Percentiles rank a stretch among this genome's conserved stretches.
Evolutionary conservation across 2,797 vertebrate species (phyloP).

Genomic region (Balearica regulorum): DNA sequence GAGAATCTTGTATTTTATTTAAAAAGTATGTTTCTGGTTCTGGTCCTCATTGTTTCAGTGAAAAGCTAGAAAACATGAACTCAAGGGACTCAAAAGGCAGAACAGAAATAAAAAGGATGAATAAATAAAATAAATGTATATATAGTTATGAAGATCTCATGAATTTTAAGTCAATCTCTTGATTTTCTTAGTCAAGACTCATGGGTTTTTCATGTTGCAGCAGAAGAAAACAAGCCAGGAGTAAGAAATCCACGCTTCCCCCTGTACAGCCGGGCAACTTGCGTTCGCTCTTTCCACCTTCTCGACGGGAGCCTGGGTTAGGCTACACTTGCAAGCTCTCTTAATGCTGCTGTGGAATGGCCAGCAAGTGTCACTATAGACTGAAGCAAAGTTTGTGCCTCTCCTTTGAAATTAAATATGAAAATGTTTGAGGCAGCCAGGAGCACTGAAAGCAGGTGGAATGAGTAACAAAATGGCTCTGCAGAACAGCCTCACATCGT

Average conservation of each 20-base stretch:
- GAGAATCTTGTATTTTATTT: background rate
- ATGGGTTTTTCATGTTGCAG: background rate
- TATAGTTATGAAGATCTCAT: background rate
- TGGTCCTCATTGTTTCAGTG: background rate
- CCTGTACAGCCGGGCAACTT: background rate
- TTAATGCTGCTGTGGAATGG: background rate
- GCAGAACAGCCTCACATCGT: accelerated
- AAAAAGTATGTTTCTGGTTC: background rate
- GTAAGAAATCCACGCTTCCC: accelerated
- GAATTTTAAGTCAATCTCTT: background rate
- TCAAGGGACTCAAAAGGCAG: background rate
- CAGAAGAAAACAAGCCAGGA: background rate
- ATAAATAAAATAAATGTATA: background rate
- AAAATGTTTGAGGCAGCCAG: background rate
- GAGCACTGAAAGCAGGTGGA: background rate
- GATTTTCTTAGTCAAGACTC: background rate
- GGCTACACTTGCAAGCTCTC: background rate
- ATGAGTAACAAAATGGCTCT: background rate
- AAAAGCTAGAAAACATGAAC: background rate
- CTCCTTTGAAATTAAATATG: background rate
- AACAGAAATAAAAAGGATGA: background rate
- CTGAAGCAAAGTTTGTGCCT: background rate
- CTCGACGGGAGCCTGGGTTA: background rate
- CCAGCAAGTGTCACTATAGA: background rate
- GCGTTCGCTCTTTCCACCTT: background rate